These are phyloP conservation scores for Ctena decussata DNA, from an alignment of 2,888 invertebrate species.

Conservation along the genomic window DNA sequence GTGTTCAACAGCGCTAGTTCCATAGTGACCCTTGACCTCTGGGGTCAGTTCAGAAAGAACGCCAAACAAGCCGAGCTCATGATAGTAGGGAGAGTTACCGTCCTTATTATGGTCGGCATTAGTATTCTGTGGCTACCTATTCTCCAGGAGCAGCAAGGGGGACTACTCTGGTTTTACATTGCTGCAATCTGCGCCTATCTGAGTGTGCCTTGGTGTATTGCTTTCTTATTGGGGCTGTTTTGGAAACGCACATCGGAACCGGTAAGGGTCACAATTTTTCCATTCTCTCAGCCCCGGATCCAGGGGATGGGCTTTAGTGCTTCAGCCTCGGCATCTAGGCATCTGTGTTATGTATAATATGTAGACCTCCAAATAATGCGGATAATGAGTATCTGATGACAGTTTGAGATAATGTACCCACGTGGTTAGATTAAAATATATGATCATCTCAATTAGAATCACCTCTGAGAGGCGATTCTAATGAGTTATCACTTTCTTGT, in stretches of 20 bases:
- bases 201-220: constrained; percentile 88
- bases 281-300: no score
- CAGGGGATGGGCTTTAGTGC: no score
- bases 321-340: no score
- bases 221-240: constrained; percentile 88
- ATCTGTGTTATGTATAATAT: no score
- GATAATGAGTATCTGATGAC: no score
- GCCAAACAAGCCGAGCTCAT: constrained; percentile 84
- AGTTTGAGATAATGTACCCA: no score
- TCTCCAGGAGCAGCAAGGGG: constrained; percentile 87
- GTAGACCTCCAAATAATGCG: no score
- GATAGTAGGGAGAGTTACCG: constrained; percentile 86
- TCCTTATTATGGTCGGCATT: constrained; percentile 82
- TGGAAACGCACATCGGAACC: constrained; percentile 88
- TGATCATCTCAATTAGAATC: no score
- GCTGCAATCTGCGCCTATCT: constrained; percentile 88
- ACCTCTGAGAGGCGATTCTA: no score
- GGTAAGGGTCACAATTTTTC: no score
- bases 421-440: no score
- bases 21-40: constrained; percentile 89
- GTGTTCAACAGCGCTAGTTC: constrained; percentile 89
- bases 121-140: constrained; percentile 88
- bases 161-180: constrained; percentile 89
- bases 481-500: no score
- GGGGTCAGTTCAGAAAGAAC: constrained; percentile 82